phyloP scores from a whole-genome alignment of 1,140 invertebrate species.

The Brachionus asplanchnoidis region DNA sequence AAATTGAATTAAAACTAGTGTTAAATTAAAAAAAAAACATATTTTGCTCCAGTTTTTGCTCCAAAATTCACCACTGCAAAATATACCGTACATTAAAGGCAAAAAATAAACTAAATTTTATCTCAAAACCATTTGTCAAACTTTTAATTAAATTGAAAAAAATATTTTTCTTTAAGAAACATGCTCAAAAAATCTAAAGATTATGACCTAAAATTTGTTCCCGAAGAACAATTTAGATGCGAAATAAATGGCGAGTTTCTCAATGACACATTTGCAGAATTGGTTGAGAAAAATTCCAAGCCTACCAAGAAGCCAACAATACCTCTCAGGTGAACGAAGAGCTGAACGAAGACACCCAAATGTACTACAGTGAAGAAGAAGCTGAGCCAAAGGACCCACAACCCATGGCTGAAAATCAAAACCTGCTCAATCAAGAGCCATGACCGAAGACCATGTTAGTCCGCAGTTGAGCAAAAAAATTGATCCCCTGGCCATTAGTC shows the following conservation, averaged over 20 bases:
- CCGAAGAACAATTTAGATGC: not conserved
- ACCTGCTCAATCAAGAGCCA: not conserved
- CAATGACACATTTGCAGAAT: not conserved
- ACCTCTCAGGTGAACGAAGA: not conserved
- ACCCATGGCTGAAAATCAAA: not conserved
- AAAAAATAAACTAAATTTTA: too few species aligned
- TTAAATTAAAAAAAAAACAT: too few species aligned
- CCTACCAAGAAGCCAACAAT: not conserved
- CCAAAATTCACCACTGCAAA: too few species aligned
- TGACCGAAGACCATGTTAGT: not conserved
- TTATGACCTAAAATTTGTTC: not conserved
- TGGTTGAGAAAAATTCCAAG: not conserved
- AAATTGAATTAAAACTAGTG: too few species aligned
- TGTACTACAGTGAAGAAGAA: not conserved
- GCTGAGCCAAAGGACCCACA: not conserved
- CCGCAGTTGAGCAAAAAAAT: not conserved
- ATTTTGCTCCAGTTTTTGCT: too few species aligned
- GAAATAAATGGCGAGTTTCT: not conserved
- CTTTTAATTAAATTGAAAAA: too few species aligned
- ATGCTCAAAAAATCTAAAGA: not conserved
- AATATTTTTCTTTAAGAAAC: not conserved
- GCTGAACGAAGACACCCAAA: not conserved
- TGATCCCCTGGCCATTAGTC: not conserved
- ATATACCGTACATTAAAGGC: too few species aligned
- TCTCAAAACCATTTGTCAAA: too few species aligned